These are phyloP conservation scores for Heterochromis multidens DNA, from an alignment of 2,113 vertebrate genomes.

Conservation along the genomic window DNA sequence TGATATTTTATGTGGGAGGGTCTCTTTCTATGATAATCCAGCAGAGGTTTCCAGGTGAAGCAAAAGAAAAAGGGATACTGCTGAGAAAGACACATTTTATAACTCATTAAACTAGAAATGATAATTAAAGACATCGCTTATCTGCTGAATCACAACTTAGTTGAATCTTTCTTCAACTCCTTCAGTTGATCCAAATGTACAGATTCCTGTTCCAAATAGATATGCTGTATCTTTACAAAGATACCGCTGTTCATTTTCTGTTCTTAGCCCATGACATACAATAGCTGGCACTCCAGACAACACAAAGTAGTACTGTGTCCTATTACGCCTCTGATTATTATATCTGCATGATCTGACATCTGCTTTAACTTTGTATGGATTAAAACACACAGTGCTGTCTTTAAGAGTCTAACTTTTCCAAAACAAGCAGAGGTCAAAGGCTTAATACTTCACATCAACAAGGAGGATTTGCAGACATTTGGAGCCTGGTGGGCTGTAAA, in stretches of 20 bases:
- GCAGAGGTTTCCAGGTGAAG: not conserved
- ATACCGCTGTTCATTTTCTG: not conserved
- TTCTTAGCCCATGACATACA: not conserved
- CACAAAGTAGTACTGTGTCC: not conserved
- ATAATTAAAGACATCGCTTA: not conserved
- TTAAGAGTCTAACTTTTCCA: not conserved
- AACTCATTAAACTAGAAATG: not conserved
- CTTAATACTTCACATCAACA: not conserved
- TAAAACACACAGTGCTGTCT: not conserved
- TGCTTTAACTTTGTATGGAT: fast-evolving
- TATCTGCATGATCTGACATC: not conserved
- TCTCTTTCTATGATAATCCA: not conserved
- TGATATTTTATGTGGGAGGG: not conserved
- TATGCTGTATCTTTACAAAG: no score
- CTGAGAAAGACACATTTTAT: not conserved
- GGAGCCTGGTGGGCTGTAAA: not conserved
- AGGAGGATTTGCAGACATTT: not conserved
- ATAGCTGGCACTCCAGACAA: not conserved
- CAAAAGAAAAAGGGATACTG: not conserved
- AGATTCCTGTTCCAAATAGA: no score
- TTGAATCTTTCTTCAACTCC: no score
- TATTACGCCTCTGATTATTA: not conserved
- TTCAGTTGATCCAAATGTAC: no score
- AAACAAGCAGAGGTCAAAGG: not conserved
- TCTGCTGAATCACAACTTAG: not conserved